Conservation (phyloP, 2,797 vertebrate genomes). For the Dallia pectoralis region DNA sequence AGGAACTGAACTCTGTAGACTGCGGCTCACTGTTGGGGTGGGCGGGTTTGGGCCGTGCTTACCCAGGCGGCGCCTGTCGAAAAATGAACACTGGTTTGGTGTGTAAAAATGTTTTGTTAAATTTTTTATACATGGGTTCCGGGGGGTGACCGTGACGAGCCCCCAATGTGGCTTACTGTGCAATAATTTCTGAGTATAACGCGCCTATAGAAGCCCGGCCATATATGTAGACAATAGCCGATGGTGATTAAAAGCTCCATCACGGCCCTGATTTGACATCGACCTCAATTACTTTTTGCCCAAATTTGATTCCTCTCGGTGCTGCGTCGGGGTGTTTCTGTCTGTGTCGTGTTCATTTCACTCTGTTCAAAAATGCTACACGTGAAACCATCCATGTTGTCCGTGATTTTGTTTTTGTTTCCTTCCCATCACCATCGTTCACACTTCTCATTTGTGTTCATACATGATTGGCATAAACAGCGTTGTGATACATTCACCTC, state of each 20-base stretch:
- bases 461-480: constrained; percentile 52
- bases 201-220: constrained; percentile 74
- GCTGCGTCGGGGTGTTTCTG: constrained; percentile 77
- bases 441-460: constrained; percentile 47
- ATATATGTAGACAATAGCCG: constrained; percentile 66
- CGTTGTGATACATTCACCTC: constrained; percentile 53
- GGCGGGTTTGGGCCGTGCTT: constrained; percentile 62
- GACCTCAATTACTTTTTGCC: constrained; percentile 82
- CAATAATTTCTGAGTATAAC: constrained; percentile 90
- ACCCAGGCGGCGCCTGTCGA: constrained; percentile 68
- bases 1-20: constrained; percentile 43
- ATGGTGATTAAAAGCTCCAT: constrained; percentile 68
- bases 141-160: constrained; percentile 82
- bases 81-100: constrained; percentile 76
- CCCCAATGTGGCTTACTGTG: constrained; percentile 89
- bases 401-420: constrained; percentile 56
- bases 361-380: constrained; percentile 70
- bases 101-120: constrained; percentile 83
- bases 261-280: constrained; percentile 61
- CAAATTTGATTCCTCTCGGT: constrained; percentile 79
- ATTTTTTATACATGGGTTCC: constrained; percentile 84
- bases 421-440: constrained; percentile 48
- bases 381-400: constrained; percentile 60
- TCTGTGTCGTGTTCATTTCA: constrained; percentile 70
- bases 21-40: constrained; percentile 56